Evolutionary conservation across 1,140 invertebrate genomes (phyloP), one percentile per base, ranked within the genome.

Genomic region (Drosophila kepulauana): DNA sequence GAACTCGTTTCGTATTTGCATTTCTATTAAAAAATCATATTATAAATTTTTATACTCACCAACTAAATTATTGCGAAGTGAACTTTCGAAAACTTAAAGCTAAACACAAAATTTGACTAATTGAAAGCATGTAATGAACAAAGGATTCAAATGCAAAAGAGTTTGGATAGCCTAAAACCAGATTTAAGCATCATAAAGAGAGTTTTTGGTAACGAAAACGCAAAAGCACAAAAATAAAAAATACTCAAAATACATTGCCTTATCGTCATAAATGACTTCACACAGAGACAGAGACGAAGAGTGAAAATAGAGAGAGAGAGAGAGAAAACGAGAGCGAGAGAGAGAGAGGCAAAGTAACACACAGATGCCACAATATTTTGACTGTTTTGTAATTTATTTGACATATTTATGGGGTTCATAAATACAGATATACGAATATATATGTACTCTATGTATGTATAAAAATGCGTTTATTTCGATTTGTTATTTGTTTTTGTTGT

Each of bases 381-480:
- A 82, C 84, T 87, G 80, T 78, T 88, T 88, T 67, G 82, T 87
- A 80, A 87, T 88, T 87, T 87, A 87, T 87, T 87, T 87, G 82
- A 87, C 82, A 87, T 87, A 87, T 87, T 87, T 87, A 87, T 87
- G 82, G 80, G 84, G 80, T 88, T 87, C 82, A 88, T 87, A 87
- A 87, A 87, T 87, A 87, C 84, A 87, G 62, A 80, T 88, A 88
- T 62, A 67, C 48, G 25, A 57, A 58, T 20, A 56, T 46, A 61
- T 20, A 38, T 11, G 16, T 41, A 52, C 35, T 25, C 30, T 33
- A 57, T 46, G 38, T 25, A 33, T 52, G 28, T 82, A 82, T 82
- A 78, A 78, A 82, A 88, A 79, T 80, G 80, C 82, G 80, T 87
- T 87, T 87, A 87, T 87, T 86, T 86, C 82, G 86, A 82, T 86